phyloP scores from a whole-genome alignment of 2,797 vertebrate genomes.

The Varecia variegata region DNA sequence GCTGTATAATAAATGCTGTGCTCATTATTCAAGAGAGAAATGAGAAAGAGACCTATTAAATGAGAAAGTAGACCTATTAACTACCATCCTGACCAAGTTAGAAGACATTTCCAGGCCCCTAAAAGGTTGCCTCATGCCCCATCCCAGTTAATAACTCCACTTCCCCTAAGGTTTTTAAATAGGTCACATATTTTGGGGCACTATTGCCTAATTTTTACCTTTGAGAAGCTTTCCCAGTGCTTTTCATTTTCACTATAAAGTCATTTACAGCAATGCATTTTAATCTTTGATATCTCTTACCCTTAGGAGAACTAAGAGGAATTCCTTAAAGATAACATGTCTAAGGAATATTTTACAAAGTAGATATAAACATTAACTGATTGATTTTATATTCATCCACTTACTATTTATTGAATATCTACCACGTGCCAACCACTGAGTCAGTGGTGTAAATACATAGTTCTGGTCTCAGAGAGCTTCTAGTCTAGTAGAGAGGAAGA shows the following conservation, averaged over 20 bases:
- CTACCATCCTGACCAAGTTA: not conserved
- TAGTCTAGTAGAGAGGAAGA: not conserved
- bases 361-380: not conserved
- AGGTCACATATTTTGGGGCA: not conserved
- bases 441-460: not conserved
- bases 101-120: not conserved
- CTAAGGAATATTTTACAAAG: constrained; percentile 27
- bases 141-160: not conserved
- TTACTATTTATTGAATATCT: constrained; percentile 26
- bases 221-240: not conserved
- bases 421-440: not conserved
- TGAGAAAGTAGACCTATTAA: constrained; percentile 22
- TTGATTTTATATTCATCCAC: constrained; percentile 23
- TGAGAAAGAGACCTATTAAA: constrained; percentile 28
- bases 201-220: not conserved
- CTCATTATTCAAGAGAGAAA: constrained; percentile 53
- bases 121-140: not conserved
- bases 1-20: not conserved
- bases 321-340: constrained; percentile 26
- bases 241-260: constrained; percentile 26
- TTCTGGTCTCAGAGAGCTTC: constrained; percentile 2
- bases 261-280: not conserved
- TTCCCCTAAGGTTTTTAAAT: not conserved
- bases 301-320: not conserved
- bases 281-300: constrained; percentile 6